Conservation (phyloP, 1,140 invertebrate species). For the Drosophila miranda region DNA sequence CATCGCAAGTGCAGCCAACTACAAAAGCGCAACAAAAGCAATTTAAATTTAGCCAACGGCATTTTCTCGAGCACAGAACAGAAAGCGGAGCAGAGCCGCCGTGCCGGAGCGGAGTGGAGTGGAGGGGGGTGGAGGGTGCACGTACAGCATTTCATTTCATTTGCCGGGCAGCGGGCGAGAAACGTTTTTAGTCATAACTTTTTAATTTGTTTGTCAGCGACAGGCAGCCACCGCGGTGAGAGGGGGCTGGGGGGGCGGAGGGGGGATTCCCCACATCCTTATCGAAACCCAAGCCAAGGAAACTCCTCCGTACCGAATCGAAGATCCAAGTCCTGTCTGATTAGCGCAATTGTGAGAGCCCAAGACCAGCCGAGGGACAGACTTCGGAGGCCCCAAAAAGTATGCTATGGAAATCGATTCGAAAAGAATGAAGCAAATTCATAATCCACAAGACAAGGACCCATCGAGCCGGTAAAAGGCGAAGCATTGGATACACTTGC, state of each 20-base stretch:
- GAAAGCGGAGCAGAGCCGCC: slow-evolving; percentile 11
- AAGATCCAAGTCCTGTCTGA: slow-evolving; percentile 25
- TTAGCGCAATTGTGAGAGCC: slow-evolving; percentile 65
- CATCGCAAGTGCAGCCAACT: slow-evolving; percentile 56
- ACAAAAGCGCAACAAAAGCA: slow-evolving; percentile 79
- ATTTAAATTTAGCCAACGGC: slow-evolving; percentile 75
- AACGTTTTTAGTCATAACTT: slow-evolving; percentile 77
- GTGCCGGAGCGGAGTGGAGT: no score
- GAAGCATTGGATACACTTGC: no score
- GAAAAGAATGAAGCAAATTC: no score
- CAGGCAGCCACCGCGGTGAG: slow-evolving; percentile 27
- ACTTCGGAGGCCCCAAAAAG: slow-evolving; percentile 45
- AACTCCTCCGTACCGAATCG: neutral
- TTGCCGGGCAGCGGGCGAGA: slow-evolving; percentile 35
- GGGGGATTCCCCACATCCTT: neutral
- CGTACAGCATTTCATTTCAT: slow-evolving; percentile 63
- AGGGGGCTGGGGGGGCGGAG: no score
- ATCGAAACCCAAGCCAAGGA: neutral
- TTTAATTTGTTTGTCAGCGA: slow-evolving; percentile 77
- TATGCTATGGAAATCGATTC: slow-evolving; percentile 68
- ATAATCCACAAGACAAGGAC: neutral
- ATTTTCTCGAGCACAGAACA: slow-evolving; percentile 21
- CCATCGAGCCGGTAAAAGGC: no score
- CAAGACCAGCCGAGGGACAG: slow-evolving; percentile 13
- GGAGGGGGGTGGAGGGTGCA: neutral